Percentiles rank a stretch among this genome's conserved stretches.
These are phyloP conservation scores for Corythornis madagascariensis DNA, from an alignment of 2,113 vertebrate species.

Conservation along the genomic window DNA sequence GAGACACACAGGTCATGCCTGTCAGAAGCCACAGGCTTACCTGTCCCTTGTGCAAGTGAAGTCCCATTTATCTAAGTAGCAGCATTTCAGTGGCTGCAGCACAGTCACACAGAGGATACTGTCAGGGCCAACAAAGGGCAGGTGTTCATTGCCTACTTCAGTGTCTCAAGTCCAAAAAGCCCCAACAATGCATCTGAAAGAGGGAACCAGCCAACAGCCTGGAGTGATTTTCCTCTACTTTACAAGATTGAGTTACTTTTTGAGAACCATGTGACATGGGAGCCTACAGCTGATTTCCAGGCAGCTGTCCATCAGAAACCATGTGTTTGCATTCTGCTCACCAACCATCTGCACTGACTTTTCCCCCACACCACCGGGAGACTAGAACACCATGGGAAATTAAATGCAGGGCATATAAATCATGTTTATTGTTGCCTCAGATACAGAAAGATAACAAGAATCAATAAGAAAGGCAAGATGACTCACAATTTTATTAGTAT, in stretches of 20 bases:
- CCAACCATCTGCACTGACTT: slow-evolving; percentile 20
- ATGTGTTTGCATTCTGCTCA: neutral
- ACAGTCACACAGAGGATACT: neutral
- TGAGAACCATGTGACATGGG: neutral
- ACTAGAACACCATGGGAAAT: slow-evolving; percentile 29
- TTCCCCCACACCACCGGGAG: neutral
- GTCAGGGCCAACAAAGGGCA: neutral
- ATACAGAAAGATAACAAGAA: slow-evolving; percentile 41
- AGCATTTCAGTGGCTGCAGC: neutral
- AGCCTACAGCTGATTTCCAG: neutral
- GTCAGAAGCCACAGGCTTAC: neutral
- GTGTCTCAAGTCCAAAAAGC: neutral
- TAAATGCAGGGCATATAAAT: slow-evolving; percentile 42
- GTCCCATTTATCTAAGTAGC: neutral
- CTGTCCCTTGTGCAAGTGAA: neutral
- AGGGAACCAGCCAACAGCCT: neutral
- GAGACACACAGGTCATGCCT: neutral
- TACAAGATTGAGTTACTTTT: neutral
- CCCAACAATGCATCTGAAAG: neutral
- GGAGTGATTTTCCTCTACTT: neutral
- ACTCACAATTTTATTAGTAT: slow-evolving; percentile 54
- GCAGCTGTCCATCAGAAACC: neutral
- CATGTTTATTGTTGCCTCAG: slow-evolving; percentile 49
- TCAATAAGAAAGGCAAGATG: slow-evolving; percentile 36
- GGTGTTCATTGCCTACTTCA: neutral